Evolutionary conservation across 2,113 vertebrate species (phyloP).

Genomic region (Apeltes quadracus): DNA sequence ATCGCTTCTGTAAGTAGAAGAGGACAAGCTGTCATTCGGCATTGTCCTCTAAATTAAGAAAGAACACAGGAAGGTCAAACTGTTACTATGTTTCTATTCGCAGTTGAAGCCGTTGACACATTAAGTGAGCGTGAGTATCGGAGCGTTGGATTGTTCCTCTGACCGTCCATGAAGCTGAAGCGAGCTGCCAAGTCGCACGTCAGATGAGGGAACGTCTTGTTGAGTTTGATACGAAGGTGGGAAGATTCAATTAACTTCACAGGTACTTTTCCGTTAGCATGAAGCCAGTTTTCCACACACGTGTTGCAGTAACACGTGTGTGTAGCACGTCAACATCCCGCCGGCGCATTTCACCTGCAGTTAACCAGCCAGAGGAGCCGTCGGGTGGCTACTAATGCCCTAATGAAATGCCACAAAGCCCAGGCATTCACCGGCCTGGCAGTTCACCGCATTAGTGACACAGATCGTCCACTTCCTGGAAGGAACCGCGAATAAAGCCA

Average conservation of each 20-base stretch:
- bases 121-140: not conserved
- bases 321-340: slow-evolving; percentile 19
- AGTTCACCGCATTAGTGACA: slow-evolving; percentile 34
- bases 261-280: no score
- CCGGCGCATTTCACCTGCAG: slow-evolving; percentile 56
- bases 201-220: no score
- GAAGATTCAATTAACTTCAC: no score
- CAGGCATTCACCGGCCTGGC: slow-evolving; percentile 36
- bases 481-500: slow-evolving; percentile 36
- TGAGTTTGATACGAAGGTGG: no score
- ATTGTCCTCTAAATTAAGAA: slow-evolving; percentile 24
- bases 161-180: no score
- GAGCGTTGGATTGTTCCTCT: no score
- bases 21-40: not conserved
- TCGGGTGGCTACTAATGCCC: slow-evolving; percentile 53
- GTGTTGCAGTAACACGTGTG: no score
- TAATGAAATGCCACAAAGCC: slow-evolving; percentile 51
- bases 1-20: not conserved
- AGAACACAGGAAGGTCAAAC: slow-evolving; percentile 8
- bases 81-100: not conserved
- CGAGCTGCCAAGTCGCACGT: no score
- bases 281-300: no score
- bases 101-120: not conserved
- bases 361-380: slow-evolving; percentile 50
- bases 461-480: slow-evolving; percentile 28